Percentiles rank a stretch among this genome's conserved stretches.
phyloP scores from a whole-genome alignment of 2,888 invertebrate species.

The Zelleria hepariella region DNA sequence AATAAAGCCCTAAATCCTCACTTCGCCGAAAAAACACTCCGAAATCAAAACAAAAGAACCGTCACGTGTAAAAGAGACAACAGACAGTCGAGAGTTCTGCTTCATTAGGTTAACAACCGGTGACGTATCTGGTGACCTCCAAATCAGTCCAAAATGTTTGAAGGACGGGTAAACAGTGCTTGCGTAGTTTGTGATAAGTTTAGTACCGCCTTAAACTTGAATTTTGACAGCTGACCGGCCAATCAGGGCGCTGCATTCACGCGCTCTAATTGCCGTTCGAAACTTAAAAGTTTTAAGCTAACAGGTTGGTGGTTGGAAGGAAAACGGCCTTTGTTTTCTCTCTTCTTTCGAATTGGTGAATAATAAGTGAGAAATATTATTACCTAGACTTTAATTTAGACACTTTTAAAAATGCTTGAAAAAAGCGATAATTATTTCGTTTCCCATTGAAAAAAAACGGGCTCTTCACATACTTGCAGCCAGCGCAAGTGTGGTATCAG shows the following conservation, averaged over 20 bases:
- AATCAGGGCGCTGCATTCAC: conserved; percentile 34
- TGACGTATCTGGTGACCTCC: background rate
- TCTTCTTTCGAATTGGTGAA: background rate
- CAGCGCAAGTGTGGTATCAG: too few species aligned
- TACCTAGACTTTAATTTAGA: too few species aligned
- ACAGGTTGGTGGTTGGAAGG: background rate
- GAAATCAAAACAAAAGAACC: background rate
- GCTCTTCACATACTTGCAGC: too few species aligned
- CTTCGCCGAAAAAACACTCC: background rate
- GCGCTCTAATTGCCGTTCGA: conserved; percentile 19
- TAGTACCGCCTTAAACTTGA: conserved; percentile 36
- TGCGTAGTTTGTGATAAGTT: background rate
- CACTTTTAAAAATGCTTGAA: too few species aligned
- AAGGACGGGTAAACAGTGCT: background rate
- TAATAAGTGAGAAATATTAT: too few species aligned
- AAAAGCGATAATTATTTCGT: too few species aligned
- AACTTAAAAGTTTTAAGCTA: conserved; percentile 5
- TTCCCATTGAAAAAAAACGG: too few species aligned
- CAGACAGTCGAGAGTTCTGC: conserved; percentile 33
- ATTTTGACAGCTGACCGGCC: conserved; percentile 53
- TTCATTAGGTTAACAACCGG: conserved; percentile 29
- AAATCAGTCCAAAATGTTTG: background rate
- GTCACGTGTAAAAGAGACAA: conserved; percentile 38
- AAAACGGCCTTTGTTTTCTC: conserved; percentile 7
- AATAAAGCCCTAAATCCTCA: background rate